These are phyloP conservation scores for Saccopteryx bilineata DNA, from an alignment of 2,113 vertebrate species.

Conservation along the genomic window DNA sequence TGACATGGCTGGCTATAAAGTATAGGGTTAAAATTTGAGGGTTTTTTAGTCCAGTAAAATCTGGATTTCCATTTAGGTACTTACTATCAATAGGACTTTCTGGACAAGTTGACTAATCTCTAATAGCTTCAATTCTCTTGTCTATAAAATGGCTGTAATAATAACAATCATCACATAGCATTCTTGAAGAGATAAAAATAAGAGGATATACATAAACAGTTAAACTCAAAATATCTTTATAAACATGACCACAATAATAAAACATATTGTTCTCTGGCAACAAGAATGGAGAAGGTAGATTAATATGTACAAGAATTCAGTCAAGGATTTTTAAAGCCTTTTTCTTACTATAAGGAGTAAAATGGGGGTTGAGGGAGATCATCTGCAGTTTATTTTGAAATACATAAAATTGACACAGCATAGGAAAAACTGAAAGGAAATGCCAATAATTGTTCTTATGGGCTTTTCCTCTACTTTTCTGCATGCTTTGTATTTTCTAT, in stretches of 20 bases:
- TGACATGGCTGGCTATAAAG: not conserved
- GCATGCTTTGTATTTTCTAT: not conserved
- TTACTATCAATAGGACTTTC: not conserved
- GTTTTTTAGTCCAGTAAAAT: not conserved
- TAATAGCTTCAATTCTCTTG: not conserved
- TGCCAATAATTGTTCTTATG: not conserved
- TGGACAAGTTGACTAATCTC: not conserved
- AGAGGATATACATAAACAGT: not conserved
- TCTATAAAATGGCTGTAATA: not conserved
- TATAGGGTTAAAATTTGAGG: not conserved
- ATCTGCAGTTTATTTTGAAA: constrained; percentile 38
- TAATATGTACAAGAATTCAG: not conserved
- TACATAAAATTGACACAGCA: not conserved
- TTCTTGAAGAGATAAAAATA: not conserved
- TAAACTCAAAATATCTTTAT: not conserved
- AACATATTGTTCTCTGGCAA: not conserved
- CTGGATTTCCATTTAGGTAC: not conserved
- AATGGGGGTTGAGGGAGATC: not conserved
- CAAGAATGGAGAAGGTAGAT: not conserved
- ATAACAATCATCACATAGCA: not conserved
- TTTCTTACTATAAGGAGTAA: not conserved
- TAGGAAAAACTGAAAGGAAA: not conserved
- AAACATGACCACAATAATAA: not conserved
- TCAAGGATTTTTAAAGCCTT: not conserved
- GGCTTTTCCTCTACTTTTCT: not conserved